Evolutionary conservation across 2,888 invertebrate genomes (phyloP), one percentile per base, ranked within the genome.

Genomic region (Hypolimnas misippus): DNA sequence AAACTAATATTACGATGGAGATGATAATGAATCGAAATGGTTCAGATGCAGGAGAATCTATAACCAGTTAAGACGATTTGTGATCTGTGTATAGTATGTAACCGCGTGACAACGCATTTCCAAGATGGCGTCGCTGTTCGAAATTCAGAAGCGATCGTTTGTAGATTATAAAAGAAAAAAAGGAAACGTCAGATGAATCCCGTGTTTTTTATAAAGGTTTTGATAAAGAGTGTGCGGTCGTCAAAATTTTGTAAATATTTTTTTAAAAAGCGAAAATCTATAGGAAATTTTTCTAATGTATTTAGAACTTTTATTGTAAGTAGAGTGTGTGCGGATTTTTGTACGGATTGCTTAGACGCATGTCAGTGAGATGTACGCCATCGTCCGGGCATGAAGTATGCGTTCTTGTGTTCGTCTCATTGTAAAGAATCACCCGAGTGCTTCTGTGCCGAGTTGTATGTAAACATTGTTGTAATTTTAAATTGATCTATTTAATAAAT

Each of bases 231-330:
- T 52, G 49, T 35, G 49, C 57, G 67, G 65, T 67, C 62, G 55
- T 57, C 58, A 73, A 72, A 70, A 66, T 71, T 79, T 81, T 87
- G 87, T 87, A 87, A 84, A 87, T 87, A 86, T 85, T 86, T 86
- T 84, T 83, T 81, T 77, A 79, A 70, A 60, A 67, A 66, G 71
- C 62, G 70, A 69, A 53, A 72, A 70, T 62, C 66, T 77, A 73
- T 73, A 69, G 62, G 69, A 68, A 79, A 75, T 76, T 77, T 49
- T 83, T 82, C 77, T 75, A 76, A 76, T 73, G 73, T 75, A 79
- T 77, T 74, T 76, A 71, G 76, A 70, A 31, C 63, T 67, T 83
- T 77, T 79, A 77, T 74, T 67, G 59, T 69, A 73, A 53, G 65
- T 65, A 65, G 62, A n/a, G 56, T 67, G 67, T 46, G 52, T 49